Conservation (phyloP, 1,140 invertebrate genomes). For the Heliconius eleuchia region DNA sequence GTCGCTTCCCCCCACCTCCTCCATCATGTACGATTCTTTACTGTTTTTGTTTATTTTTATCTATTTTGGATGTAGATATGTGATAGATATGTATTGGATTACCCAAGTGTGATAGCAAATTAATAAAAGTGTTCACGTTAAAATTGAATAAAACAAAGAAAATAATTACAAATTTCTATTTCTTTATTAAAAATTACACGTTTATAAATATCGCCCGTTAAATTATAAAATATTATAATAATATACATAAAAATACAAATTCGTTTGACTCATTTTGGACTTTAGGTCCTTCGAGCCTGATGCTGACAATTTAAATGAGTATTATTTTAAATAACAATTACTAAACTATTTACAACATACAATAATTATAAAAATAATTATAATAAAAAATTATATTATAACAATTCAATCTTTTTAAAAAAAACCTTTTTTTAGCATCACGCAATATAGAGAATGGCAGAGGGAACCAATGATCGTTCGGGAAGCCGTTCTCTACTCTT, state of each 20-base stretch:
- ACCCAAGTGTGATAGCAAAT: no score
- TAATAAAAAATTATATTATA: neutral
- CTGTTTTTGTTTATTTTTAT: no score
- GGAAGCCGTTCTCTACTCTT: no score
- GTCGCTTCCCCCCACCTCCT: no score
- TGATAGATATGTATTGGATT: no score
- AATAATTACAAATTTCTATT: conserved; percentile 66
- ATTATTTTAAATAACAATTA: neutral
- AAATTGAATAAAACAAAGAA: conserved; percentile 46
- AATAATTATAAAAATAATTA: neutral
- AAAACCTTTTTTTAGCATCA: no score
- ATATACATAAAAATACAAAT: conserved; percentile 46
- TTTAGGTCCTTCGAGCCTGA: neutral
- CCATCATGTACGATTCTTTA: no score
- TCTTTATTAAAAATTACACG: conserved; percentile 68
- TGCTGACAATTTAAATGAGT: neutral
- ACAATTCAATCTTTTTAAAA: no score
- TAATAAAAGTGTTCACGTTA: no score
- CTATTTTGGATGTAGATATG: no score
- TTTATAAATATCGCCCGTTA: conserved; percentile 54
- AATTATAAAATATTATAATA: conserved; percentile 52
- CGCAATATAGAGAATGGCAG: no score
- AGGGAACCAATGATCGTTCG: no score
- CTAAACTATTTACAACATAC: neutral
- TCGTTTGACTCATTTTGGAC: neutral